Conservation (phyloP, 2,888 invertebrate species). For the Ophioninae sp. region DNA sequence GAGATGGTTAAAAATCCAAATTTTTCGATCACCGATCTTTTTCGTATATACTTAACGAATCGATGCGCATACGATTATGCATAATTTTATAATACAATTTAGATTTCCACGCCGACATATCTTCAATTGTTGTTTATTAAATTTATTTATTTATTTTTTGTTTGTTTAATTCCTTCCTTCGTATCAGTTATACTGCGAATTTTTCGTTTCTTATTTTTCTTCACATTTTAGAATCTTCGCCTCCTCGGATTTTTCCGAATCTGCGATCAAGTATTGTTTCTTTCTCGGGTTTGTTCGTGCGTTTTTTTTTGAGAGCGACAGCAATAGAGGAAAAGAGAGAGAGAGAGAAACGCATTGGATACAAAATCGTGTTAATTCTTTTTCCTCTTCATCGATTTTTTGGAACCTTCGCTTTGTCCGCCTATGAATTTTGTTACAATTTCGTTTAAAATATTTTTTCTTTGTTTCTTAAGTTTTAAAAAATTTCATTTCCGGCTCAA, state of each 20-base stretch:
- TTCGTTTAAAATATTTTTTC: background rate
- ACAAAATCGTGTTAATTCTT: conserved; percentile 46
- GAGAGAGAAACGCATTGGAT: conserved; percentile 30
- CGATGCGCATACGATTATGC: conserved; percentile 53
- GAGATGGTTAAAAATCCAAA: background rate
- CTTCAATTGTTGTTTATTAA: conserved; percentile 20
- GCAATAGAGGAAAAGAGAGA: background rate
- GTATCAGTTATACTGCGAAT: conserved; percentile 17
- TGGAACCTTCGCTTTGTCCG: background rate
- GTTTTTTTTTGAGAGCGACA: conserved; percentile 6
- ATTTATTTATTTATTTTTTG: conserved; percentile 13
- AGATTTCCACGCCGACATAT: conserved; percentile 21
- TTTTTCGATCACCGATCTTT: conserved; percentile 73
- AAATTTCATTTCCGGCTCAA: too few relatives aligned
- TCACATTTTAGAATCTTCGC: background rate
- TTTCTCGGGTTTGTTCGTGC: background rate
- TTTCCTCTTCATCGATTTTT: background rate
- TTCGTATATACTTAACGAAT: conserved; percentile 58
- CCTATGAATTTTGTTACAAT: background rate
- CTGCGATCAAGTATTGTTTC: conserved; percentile 44
- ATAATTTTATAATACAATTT: conserved; percentile 59
- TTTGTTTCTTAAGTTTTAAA: background rate
- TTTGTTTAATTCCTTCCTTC: conserved; percentile 1
- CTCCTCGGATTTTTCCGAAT: conserved; percentile 30
- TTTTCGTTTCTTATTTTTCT: conserved; percentile 9